Base-by-base conservation (phyloP, 2,797 vertebrate species). In the Potorous gilbertii region DNA sequence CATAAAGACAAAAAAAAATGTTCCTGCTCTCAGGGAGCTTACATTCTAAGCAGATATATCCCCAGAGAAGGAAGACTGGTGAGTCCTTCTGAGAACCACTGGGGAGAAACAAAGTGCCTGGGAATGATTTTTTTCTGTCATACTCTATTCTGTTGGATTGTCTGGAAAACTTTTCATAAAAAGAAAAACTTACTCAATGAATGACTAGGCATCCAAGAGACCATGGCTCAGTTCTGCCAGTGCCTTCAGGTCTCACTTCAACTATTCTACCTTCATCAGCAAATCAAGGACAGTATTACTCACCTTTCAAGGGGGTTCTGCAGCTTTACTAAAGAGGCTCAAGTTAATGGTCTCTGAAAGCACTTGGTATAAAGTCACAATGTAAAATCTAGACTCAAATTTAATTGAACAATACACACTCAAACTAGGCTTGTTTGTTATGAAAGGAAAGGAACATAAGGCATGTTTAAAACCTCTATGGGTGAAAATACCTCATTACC, bases 291-390 rank as follows among this genome's bases (percentile, higher is more conserved):
- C 87, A 92, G 55, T 5, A 28, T 81, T 24, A 52, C 62, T 91
- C 59, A 91, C 34, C 27, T 92, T 55, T 92, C 94, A 92, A 87
- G 93, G 28, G 14, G 14, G 55, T 59, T 74, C 28, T 93, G 62
- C 94, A 90, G 94, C 31, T 56, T 66, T 87, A 46, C 74, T 87
- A 66, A 46, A 95, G 62, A 95, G 56, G 8, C 46, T 91, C 59
- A 46, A 94, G 24, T 92, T 92, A 97, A 96, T 87, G 40, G 40
- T 87, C 50, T 87, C 74, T 87, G 40, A 94, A 90, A 27, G 54
- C 50, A 87, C 9, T 21, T 91, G 54, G 24, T 56, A 56, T 31
- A 87, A 62, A 1, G 24, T 13, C 92, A 57, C 12, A 66, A n/a
- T 0, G 11, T 34, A 90, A 90, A 92, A 91, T 55, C 55, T 90